A percentile compares a stretch with the other conserved stretches of the same genome.
phyloP scores from a whole-genome alignment of 2,888 invertebrate species.

The Stramonita haemastoma region DNA sequence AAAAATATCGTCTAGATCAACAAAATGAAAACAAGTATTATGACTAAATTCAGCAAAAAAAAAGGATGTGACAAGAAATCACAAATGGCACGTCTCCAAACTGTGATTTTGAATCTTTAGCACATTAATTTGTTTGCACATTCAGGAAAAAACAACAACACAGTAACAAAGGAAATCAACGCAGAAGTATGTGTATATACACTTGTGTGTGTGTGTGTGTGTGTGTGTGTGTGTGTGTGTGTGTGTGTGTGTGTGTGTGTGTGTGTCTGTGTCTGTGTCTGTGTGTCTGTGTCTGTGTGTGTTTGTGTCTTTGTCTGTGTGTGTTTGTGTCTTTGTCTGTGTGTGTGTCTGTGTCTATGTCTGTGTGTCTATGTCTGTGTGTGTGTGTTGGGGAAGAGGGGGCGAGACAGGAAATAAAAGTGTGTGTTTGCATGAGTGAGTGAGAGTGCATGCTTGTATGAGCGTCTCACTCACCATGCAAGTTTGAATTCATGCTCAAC shows the following conservation, averaged over 20 bases:
- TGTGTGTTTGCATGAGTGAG: neutral
- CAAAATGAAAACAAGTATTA: too few relatives aligned
- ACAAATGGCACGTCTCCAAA: too few relatives aligned
- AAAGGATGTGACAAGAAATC: too few relatives aligned
- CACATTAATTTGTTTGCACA: too few relatives aligned
- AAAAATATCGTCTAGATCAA: too few relatives aligned
- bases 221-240: slow-evolving; percentile 6
- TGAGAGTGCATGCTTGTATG: neutral
- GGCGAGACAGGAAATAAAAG: neutral
- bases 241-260: neutral
- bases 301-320: neutral
- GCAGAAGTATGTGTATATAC: neutral
- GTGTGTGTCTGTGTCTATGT: neutral
- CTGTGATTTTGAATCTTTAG: too few relatives aligned
- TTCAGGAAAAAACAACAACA: neutral
- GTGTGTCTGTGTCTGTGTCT: neutral
- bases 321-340: neutral
- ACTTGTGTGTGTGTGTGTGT: slow-evolving; percentile 3
- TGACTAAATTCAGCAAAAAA: too few relatives aligned
- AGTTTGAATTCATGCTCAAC: too few relatives aligned
- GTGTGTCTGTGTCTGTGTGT: neutral
- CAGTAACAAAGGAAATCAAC: neutral
- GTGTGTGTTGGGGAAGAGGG: neutral
- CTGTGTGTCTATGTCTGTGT: neutral
- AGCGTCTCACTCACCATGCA: too few relatives aligned